Base-by-base conservation (phyloP, 2,797 vertebrate genomes). In the Enteromius paludinosus region DNA sequence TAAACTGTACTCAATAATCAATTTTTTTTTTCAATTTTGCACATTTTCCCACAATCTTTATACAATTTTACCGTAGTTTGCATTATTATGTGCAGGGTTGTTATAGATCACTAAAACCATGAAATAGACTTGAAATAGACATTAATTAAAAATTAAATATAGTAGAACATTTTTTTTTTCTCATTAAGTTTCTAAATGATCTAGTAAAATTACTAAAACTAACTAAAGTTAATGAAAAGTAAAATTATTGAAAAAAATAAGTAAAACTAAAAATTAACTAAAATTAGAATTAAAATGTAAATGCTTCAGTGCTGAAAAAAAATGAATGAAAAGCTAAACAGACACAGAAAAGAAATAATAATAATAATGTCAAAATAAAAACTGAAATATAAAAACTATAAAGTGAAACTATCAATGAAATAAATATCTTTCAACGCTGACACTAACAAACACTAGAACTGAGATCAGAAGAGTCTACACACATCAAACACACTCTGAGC, bases 401-500 rank as follows among this genome's bases (percentile, higher is more conserved):
- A 43, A 59, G 25, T 59, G 9, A 59, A 59, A 59, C 7, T 28
- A 64, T 33, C 61, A 30, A 28, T 61, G 2, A 30, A 62, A 62
- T 28, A 28, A 62, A 28, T 1, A 12, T 23, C 12, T 62, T 28
- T 62, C 59, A 30, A 17, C 1, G 11, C 64, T 62, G 61, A 6
- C 33, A 38, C 17, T 59, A 28, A 72, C 45, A 49, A 65, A 14
- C 47, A 54, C 25, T 30, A 30, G n/a, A 71, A 62, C 35, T 28
- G 5, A 69, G 45, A 28, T 49, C 7, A 28, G 43, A 49, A 74
- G 30, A 72, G 35, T 52, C 28, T 74, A 33, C 11, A 72, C 28
- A 78, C 54, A 70, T 75, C 72, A 20, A 45, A 54, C 62, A 65
- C 83, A 69, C 66, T 28, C 59, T 59, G 68, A 81, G 89, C 93